Evolutionary conservation across 2,113 vertebrate species (phyloP).

Genomic region (Odontophorus gujanensis): DNA sequence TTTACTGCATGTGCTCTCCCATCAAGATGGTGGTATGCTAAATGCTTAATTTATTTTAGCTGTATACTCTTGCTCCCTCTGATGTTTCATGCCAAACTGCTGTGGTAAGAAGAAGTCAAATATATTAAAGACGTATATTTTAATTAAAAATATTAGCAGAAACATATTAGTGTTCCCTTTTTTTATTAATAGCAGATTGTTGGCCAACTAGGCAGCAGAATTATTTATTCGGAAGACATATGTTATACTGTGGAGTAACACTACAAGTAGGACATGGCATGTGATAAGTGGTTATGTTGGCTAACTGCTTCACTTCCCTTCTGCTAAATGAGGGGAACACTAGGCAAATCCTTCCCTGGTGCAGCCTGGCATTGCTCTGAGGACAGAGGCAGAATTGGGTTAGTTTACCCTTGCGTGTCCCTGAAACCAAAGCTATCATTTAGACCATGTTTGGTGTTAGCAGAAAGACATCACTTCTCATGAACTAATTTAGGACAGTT

Average conservation of each 20-base stretch:
- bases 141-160: slow-evolving; percentile 71
- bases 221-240: slow-evolving; percentile 29
- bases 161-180: slow-evolving; percentile 39
- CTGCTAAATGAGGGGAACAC: background rate
- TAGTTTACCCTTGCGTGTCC: background rate
- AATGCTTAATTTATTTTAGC: slow-evolving; percentile 55
- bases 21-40: slow-evolving; percentile 30
- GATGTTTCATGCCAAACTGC: slow-evolving; percentile 55
- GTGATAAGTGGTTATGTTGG: slow-evolving; percentile 2
- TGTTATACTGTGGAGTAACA: slow-evolving; percentile 24
- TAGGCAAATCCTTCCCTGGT: background rate
- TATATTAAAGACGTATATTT: slow-evolving; percentile 46
- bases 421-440: background rate
- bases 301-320: background rate
- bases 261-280: background rate
- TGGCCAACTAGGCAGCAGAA: slow-evolving; percentile 25
- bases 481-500: background rate
- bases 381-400: background rate
- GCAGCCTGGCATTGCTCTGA: background rate
- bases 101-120: slow-evolving; percentile 43
- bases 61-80: slow-evolving; percentile 3
- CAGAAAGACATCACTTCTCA: background rate
- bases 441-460: background rate
- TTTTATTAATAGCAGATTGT: slow-evolving; percentile 62
- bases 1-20: slow-evolving; percentile 26